Conservation (phyloP, 2,888 invertebrate species). For the Blastobasis adustella region DNA sequence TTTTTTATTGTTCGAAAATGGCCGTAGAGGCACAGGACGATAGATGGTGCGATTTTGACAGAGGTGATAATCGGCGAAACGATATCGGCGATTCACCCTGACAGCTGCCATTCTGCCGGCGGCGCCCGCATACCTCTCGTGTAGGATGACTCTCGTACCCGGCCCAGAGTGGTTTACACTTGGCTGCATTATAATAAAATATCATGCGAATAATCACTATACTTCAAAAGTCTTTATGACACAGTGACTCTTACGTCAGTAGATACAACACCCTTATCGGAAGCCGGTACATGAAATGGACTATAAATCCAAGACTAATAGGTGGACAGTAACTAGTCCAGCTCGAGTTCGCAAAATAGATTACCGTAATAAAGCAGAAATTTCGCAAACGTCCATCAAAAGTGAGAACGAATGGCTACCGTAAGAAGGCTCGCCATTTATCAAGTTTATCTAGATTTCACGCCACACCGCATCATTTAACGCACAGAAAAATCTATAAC, state of each 20-base stretch:
- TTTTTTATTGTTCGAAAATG: too few relatives aligned
- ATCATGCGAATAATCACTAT: too few relatives aligned
- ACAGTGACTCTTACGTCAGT: too few relatives aligned
- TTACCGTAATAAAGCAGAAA: constrained; percentile 31
- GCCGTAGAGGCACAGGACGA: background rate
- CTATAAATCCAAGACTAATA: too few relatives aligned
- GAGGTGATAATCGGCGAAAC: constrained; percentile 23
- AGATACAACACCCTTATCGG: too few relatives aligned
- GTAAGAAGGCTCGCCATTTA: constrained; percentile 48
- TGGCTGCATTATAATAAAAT: too few relatives aligned
- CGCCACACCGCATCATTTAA: constrained; percentile 50
- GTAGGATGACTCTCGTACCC: constrained; percentile 19
- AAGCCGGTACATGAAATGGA: too few relatives aligned
- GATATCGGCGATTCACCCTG: constrained; percentile 23
- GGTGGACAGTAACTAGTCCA: constrained; percentile 6
- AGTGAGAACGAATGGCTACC: constrained; percentile 38
- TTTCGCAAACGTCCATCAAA: constrained; percentile 40
- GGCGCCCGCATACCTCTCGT: constrained; percentile 23
- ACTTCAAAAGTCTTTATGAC: too few relatives aligned
- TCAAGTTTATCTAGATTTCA: constrained; percentile 58
- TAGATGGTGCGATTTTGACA: constrained; percentile 12
- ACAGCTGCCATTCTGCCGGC: constrained; percentile 25
- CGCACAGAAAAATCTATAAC: constrained; percentile 40
- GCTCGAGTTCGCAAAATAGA: constrained; percentile 26
- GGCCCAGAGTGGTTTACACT: too few relatives aligned